phyloP scores from a whole-genome alignment of 2,888 invertebrate species.

The Frankliniella intonsa region DNA sequence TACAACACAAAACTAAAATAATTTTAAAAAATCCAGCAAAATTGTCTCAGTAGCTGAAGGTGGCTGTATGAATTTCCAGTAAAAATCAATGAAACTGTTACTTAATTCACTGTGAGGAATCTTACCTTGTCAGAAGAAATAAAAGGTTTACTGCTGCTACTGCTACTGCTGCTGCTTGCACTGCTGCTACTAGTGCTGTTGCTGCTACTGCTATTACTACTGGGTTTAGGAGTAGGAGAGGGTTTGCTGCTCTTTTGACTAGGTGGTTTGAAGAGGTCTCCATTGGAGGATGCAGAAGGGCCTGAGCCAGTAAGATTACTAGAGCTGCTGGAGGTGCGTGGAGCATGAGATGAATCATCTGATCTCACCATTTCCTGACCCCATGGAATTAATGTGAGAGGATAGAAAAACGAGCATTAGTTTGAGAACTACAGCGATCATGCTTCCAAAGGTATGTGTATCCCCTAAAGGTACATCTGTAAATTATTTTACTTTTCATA shows the following conservation, averaged over 20 bases:
- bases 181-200: slow-evolving; percentile 22
- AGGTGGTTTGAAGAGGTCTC: slow-evolving; percentile 17
- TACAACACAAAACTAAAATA: no score
- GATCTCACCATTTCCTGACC: slow-evolving; percentile 12
- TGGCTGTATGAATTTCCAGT: no score
- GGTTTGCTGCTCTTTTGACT: slow-evolving; percentile 20
- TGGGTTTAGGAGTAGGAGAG: slow-evolving; percentile 1
- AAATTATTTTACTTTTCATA: background rate
- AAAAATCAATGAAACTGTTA: no score
- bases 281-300: background rate
- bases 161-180: slow-evolving; percentile 2
- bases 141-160: slow-evolving; percentile 20
- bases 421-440: background rate
- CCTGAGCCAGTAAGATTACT: background rate
- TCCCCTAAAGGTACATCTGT: background rate
- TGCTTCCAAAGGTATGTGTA: background rate
- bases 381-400: background rate
- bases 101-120: background rate
- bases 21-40: no score
- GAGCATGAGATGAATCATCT: slow-evolving; percentile 11
- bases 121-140: background rate
- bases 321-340: slow-evolving; percentile 12
- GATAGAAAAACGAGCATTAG: background rate
- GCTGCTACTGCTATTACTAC: slow-evolving; percentile 16
- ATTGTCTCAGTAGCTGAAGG: no score